A percentile compares a stretch with the other conserved stretches of the same genome.
These are phyloP conservation scores for Erynnis tages DNA, from an alignment of 2,888 invertebrate genomes.

Conservation along the genomic window DNA sequence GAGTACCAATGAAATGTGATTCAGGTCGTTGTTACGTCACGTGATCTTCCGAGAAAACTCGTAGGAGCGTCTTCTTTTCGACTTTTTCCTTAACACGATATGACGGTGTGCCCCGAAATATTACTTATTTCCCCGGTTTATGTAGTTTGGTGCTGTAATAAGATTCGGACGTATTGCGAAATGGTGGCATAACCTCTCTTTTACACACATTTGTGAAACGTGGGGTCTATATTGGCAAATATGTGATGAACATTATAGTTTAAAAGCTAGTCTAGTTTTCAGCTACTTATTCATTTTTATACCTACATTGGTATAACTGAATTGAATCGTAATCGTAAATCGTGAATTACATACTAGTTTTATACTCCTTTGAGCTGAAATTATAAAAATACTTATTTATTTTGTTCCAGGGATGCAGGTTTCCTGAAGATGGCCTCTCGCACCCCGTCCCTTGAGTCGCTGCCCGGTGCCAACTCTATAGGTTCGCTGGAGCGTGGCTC, in stretches of 20 bases:
- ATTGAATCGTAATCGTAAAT: too few relatives aligned
- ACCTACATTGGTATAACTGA: too few relatives aligned
- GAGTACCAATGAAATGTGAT: slow-evolving; percentile 14
- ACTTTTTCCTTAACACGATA: slow-evolving; percentile 34
- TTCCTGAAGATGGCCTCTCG: slow-evolving; percentile 96
- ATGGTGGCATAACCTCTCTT: slow-evolving; percentile 31
- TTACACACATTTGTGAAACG: slow-evolving; percentile 5
- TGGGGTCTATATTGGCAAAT: too few relatives aligned
- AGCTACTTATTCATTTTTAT: too few relatives aligned
- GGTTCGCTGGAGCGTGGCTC: slow-evolving; percentile 93
- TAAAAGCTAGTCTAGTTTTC: too few relatives aligned
- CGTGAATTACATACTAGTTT: too few relatives aligned
- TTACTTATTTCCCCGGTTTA: slow-evolving; percentile 32
- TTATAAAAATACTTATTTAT: slow-evolving; percentile 41
- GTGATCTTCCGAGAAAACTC: slow-evolving; percentile 10
- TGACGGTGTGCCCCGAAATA: slow-evolving; percentile 31
- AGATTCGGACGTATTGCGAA: slow-evolving; percentile 32
- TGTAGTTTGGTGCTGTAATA: slow-evolving; percentile 30
- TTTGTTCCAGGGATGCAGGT: slow-evolving; percentile 90
- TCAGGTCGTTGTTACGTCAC: slow-evolving; percentile 5
- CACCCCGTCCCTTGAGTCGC: slow-evolving; percentile 96
- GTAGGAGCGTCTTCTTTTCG: background rate
- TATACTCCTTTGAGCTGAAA: too few relatives aligned
- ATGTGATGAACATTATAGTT: too few relatives aligned
- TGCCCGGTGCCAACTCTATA: slow-evolving; percentile 94